phyloP scores from a whole-genome alignment of 2,113 vertebrate genomes.

The Scomber japonicus region DNA sequence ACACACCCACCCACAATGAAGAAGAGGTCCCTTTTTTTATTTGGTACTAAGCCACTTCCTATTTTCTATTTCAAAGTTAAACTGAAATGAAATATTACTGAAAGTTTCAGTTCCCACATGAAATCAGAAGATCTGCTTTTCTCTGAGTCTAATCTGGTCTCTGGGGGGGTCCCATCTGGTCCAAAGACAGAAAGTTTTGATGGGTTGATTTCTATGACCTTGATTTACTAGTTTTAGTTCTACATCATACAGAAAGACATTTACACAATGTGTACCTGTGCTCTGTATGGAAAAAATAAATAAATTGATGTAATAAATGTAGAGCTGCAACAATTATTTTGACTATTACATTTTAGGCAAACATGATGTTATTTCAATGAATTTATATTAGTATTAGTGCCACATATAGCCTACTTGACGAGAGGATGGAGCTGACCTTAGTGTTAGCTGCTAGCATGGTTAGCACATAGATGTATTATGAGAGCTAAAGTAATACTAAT shows the following conservation, averaged over 20 bases:
- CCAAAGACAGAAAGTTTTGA: background rate
- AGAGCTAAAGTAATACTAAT: too few species aligned
- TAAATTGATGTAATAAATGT: too few species aligned
- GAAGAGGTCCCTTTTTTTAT: background rate
- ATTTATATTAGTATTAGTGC: too few species aligned
- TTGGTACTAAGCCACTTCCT: slow-evolving; percentile 26
- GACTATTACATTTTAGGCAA: too few species aligned
- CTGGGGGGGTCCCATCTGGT: background rate
- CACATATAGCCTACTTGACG: too few species aligned
- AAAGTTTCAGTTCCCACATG: background rate
- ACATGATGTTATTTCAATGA: too few species aligned
- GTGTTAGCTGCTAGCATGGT: too few species aligned
- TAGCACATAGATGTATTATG: too few species aligned
- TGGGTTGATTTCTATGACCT: background rate
- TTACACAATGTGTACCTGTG: background rate
- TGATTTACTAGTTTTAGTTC: background rate
- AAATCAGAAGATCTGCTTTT: slow-evolving; percentile 11
- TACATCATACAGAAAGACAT: background rate
- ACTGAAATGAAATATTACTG: slow-evolving; percentile 41
- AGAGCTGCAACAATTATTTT: too few species aligned
- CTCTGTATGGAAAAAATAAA: too few species aligned
- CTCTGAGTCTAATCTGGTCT: background rate
- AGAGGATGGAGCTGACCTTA: too few species aligned
- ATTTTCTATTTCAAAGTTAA: slow-evolving; percentile 35
- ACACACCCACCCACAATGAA: background rate